phyloP scores from a whole-genome alignment of 2,888 invertebrate genomes.

The Trilocha varians region DNA sequence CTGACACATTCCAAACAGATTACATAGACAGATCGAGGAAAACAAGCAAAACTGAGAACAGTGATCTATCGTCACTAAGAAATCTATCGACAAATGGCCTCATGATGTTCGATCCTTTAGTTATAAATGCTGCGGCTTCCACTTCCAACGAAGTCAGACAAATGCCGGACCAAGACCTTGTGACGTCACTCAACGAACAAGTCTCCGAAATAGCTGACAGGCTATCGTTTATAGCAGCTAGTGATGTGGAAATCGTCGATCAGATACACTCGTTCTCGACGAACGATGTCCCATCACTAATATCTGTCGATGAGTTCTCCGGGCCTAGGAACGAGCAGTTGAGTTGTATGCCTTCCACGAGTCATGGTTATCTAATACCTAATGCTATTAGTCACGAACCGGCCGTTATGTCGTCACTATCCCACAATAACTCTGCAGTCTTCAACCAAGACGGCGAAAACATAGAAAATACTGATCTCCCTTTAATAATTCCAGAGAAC shows the following conservation, averaged over 20 bases:
- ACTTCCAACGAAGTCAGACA: constrained; percentile 42
- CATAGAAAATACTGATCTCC: constrained; percentile 42
- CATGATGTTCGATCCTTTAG: constrained; percentile 66
- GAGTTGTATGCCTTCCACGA: constrained; percentile 74
- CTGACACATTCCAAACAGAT: constrained; percentile 45
- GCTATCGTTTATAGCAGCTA: constrained; percentile 52
- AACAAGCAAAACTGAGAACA: constrained; percentile 46
- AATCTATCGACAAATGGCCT: constrained; percentile 63
- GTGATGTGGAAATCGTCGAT: constrained; percentile 48
- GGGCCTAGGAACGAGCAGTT: constrained; percentile 55
- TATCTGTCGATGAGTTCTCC: constrained; percentile 39
- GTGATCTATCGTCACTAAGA: constrained; percentile 50
- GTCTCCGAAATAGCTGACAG: constrained; percentile 66
- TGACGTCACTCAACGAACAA: constrained; percentile 65
- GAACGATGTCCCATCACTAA: constrained; percentile 54
- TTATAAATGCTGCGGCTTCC: constrained; percentile 55
- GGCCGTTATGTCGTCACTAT: constrained; percentile 66
- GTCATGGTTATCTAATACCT: constrained; percentile 76
- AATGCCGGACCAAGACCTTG: constrained; percentile 57
- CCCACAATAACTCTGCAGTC: constrained; percentile 61
- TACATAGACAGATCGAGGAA: constrained; percentile 36
- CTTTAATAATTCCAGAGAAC: constrained; percentile 55
- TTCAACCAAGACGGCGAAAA: constrained; percentile 56
- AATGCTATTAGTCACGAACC: constrained; percentile 75
- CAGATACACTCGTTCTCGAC: constrained; percentile 62